Percentiles rank a stretch among this genome's conserved stretches.
These are phyloP conservation scores for Eulacestoma nigropectus DNA, from an alignment of 2,113 vertebrate species.

Conservation along the genomic window DNA sequence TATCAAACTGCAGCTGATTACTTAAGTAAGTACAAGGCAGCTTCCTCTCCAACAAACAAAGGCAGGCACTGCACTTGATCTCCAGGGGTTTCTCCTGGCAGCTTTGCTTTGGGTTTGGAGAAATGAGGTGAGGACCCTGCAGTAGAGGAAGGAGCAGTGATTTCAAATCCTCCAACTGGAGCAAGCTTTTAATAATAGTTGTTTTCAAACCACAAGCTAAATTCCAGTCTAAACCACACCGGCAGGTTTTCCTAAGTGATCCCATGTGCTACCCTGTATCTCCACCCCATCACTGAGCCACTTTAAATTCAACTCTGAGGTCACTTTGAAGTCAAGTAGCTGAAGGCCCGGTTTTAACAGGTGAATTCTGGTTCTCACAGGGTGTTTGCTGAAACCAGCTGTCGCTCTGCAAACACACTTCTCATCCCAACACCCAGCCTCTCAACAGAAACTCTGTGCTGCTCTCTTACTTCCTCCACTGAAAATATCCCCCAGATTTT, in stretches of 20 bases:
- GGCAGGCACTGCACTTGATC: not conserved
- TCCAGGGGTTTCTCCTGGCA: not conserved
- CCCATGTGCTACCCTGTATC: not conserved
- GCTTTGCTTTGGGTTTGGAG: not conserved
- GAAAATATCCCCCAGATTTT: not conserved
- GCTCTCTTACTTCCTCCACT: not conserved
- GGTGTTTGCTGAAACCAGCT: conserved; percentile 3
- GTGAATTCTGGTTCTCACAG: conserved; percentile 44
- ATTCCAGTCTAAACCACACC: not conserved
- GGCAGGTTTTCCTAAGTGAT: not conserved
- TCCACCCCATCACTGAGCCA: not conserved
- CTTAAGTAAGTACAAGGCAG: not conserved
- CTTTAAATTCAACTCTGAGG: conserved; percentile 33
- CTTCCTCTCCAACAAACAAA: not conserved
- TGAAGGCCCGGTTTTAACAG: conserved; percentile 21
- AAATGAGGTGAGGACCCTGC: not conserved
- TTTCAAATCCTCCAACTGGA: not conserved
- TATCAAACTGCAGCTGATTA: not conserved
- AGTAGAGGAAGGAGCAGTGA: not conserved
- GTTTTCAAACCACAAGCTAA: conserved; percentile 15
- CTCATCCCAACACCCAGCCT: not conserved
- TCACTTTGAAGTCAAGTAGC: conserved; percentile 49
- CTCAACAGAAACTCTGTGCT: not conserved
- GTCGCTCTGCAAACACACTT: not conserved
- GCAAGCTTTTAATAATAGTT: not conserved